phyloP scores from a whole-genome alignment of 2,888 invertebrate genomes.

The Nasonovia ribisnigri region DNA sequence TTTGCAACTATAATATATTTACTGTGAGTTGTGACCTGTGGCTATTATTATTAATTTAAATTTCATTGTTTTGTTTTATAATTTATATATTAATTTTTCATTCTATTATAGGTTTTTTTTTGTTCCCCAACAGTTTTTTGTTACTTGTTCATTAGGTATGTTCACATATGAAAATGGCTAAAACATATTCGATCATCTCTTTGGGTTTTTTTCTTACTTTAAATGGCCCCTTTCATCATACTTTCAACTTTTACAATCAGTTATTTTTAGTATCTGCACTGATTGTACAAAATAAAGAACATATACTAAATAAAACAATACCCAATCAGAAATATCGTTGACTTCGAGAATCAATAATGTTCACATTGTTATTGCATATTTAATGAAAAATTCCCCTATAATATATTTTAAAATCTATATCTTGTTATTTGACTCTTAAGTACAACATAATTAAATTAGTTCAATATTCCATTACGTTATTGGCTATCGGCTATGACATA shows the following conservation, averaged over 20 bases:
- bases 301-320: slow-evolving; percentile 8
- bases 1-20: not conserved
- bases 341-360: not conserved
- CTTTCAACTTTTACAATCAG: not conserved
- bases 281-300: not conserved
- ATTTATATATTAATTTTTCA: not conserved
- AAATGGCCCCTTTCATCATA: not conserved
- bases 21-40: not conserved
- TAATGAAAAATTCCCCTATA: not conserved
- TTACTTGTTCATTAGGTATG: not conserved
- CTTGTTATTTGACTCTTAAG: not conserved
- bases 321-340: not conserved
- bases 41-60: not conserved
- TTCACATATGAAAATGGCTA: no score
- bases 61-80: not conserved
- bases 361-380: not conserved
- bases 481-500: not conserved
- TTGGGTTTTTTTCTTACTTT: not conserved
- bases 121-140: not conserved
- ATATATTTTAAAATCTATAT: not conserved
- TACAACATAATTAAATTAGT: not conserved
- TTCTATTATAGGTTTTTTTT: not conserved
- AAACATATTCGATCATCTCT: not conserved
- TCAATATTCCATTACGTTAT: not conserved
- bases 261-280: not conserved